Base-by-base conservation (phyloP, 2,888 invertebrate genomes). In the Ophion costatus region DNA sequence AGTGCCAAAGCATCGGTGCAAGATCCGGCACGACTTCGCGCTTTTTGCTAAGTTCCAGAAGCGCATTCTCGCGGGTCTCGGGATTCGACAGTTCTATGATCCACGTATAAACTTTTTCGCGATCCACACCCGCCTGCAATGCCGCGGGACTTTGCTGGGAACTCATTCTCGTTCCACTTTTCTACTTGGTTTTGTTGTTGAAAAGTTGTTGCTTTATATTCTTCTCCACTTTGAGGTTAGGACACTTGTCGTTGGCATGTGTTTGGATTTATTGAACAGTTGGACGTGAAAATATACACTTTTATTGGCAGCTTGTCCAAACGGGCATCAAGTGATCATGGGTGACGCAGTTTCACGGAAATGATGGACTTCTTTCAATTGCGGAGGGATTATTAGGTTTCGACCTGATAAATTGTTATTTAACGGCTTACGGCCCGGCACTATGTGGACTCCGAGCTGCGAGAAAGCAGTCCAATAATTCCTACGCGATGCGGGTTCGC, bases 1-100 rank as follows among this genome's bases (percentile, higher is more conserved):
- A 98, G 94, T 99, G 98, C 99, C 99, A 99, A 87, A 99, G 94
- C 98, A 99, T 98, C 0, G 99, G 98, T 3, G 99, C 99, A 90
- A 99, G 94, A 93, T 99, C 99, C 38, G 98, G 98, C 38, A 99
- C 98, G 73, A 98, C 96, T 94, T 98, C 98, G 14, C 98, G 95
- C 90, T 97, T 97, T 92, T 97, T 97, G 90, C 97, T 99, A 59
- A 99, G 94, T 94, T 99, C 99, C 73, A 98, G 95, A n/a, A 99
- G 95, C 56, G 99, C 99, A 94, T 98, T 98, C 95, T 99, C 99
- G 69, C 99, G 95, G 0, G 98, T 99, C 90, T 98, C 98, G 24
- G 98, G 98, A 94, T 97, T 98, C 64, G 98, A 97, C 71, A 99
- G 94, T 94, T 99, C 98, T 83, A 97, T 95, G 90, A 99, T 98